phyloP scores from a whole-genome alignment of 2,797 vertebrate species.

The Mallotus villosus region DNA sequence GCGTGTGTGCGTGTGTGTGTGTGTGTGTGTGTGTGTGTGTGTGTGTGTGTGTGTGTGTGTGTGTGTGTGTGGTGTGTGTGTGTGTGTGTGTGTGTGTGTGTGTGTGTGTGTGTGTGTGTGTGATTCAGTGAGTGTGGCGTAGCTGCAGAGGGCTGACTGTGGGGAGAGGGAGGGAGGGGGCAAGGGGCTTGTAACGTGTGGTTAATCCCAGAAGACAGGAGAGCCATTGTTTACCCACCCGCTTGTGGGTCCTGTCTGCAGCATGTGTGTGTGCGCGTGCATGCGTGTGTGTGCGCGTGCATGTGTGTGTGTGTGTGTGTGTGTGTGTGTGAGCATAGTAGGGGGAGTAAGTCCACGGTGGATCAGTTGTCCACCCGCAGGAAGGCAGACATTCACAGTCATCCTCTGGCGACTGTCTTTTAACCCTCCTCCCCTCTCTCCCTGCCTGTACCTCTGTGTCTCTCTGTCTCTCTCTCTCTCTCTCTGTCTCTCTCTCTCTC shows the following conservation, averaged over 20 bases:
- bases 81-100: background rate
- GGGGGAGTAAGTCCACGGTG: background rate
- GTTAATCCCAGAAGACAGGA: constrained; percentile 74
- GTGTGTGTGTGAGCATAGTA: constrained; percentile 24
- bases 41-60: constrained; percentile 3
- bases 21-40: background rate
- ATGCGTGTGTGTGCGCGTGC: constrained; percentile 19
- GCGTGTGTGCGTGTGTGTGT: background rate
- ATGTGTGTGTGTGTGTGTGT: constrained; percentile 22
- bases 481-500: constrained; percentile 5
- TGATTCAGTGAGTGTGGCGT: background rate
- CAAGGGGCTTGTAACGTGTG: constrained; percentile 59
- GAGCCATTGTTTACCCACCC: constrained; percentile 67
- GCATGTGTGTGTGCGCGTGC: constrained; percentile 21
- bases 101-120: background rate
- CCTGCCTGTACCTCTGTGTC: constrained; percentile 26
- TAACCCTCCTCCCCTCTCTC: background rate
- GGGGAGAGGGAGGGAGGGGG: constrained; percentile 11
- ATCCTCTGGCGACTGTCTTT: constrained; percentile 22
- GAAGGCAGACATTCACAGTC: constrained; percentile 23
- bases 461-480: background rate
- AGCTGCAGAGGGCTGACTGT: constrained; percentile 50
- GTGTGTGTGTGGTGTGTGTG: background rate
- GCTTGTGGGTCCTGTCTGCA: constrained; percentile 39
- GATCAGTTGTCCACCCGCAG: constrained; percentile 15